Conservation (phyloP, 1,140 invertebrate genomes). For the Gyrodactylus bullatarudis region DNA sequence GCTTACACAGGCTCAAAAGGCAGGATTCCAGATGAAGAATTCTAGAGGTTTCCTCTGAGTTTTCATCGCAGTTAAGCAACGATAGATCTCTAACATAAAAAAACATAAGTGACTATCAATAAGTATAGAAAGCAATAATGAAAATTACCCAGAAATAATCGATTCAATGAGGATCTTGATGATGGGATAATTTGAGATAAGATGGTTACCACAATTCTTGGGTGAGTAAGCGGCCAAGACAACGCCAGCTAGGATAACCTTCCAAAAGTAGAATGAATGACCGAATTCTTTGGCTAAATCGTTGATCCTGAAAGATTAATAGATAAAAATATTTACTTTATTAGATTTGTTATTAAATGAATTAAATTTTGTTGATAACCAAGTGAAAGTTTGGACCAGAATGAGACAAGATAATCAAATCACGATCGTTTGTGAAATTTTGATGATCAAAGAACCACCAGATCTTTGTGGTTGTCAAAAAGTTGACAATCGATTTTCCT, state of each 20-base stretch:
- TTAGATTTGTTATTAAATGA: too few relatives aligned
- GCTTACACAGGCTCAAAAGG: neutral
- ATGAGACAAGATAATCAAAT: too few relatives aligned
- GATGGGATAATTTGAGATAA: neutral
- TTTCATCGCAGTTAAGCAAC: neutral
- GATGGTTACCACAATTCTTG: neutral
- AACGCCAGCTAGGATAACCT: neutral
- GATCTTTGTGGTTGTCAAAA: too few relatives aligned
- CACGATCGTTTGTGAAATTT: too few relatives aligned
- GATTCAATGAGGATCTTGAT: neutral
- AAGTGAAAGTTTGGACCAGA: too few relatives aligned
- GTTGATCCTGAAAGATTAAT: neutral
- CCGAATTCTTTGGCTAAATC: neutral
- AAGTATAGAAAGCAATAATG: neutral
- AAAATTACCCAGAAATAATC: neutral
- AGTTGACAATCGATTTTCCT: too few relatives aligned
- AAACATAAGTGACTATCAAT: too few relatives aligned
- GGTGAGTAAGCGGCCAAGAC: neutral
- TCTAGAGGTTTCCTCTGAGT: neutral
- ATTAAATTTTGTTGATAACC: too few relatives aligned
- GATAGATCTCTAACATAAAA: neutral
- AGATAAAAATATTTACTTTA: too few relatives aligned
- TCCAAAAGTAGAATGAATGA: neutral
- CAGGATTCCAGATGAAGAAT: neutral
- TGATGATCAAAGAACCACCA: too few relatives aligned